Evolutionary conservation across 2,113 vertebrate species (phyloP).

Genomic region (Nycticorax nycticorax): DNA sequence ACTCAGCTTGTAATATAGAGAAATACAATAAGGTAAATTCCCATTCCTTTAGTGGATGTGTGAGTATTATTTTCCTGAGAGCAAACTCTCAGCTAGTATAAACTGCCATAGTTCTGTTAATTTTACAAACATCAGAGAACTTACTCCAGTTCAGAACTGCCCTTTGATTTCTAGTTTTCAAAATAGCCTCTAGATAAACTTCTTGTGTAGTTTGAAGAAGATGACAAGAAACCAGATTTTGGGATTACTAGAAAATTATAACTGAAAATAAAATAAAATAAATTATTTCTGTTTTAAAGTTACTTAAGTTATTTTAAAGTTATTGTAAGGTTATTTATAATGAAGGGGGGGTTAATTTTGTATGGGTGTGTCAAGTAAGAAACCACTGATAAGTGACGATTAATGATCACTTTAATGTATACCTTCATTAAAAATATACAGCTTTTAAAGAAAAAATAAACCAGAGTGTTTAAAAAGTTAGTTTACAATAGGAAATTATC

Average conservation of each 20-base stretch:
- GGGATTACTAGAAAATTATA: background rate
- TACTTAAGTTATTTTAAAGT: background rate
- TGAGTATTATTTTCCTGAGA: background rate
- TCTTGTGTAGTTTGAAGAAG: background rate
- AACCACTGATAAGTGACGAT: background rate
- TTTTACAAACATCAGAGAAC: background rate
- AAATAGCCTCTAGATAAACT: background rate
- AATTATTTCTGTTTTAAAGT: background rate
- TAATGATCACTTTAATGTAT: background rate
- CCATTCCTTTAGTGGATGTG: background rate
- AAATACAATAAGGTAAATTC: background rate
- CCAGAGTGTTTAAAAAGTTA: background rate
- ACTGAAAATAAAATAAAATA: background rate
- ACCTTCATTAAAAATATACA: background rate
- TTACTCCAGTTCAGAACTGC: background rate
- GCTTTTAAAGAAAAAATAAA: background rate
- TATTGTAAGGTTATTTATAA: background rate
- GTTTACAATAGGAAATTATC: background rate
- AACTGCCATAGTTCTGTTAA: background rate
- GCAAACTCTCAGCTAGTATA: background rate
- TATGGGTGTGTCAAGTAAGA: background rate
- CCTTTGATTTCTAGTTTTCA: background rate
- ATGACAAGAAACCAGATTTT: background rate
- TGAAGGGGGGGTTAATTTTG: background rate
- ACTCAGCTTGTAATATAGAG: background rate